These are phyloP conservation scores for Parnassius apollo DNA, from an alignment of 2,888 invertebrate genomes.

Conservation along the genomic window DNA sequence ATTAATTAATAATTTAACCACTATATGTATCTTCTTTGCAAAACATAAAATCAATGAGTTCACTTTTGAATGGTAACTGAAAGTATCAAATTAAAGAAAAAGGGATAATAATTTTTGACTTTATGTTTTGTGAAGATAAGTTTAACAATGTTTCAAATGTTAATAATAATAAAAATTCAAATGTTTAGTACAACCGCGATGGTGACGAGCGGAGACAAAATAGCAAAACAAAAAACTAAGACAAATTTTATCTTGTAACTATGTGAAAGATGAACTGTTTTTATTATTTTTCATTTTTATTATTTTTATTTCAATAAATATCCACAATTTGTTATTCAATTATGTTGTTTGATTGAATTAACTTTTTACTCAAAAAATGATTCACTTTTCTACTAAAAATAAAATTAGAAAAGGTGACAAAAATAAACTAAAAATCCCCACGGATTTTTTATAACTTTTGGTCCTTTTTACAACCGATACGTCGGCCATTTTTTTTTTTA, in stretches of 20 bases:
- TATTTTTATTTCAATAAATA: constrained; percentile 82
- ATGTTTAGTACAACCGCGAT: constrained; percentile 27
- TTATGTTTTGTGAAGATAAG: constrained; percentile 23
- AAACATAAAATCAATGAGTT: constrained; percentile 15
- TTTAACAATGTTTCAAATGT: constrained; percentile 19
- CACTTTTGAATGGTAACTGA: not conserved
- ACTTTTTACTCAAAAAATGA: not conserved
- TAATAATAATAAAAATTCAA: constrained; percentile 22
- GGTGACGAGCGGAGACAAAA: constrained; percentile 62
- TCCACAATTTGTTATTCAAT: constrained; percentile 79
- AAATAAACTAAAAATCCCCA: too few species aligned
- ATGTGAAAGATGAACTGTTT: constrained; percentile 80
- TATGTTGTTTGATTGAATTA: constrained; percentile 56
- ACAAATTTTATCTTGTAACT: constrained; percentile 79
- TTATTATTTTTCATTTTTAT: constrained; percentile 81
- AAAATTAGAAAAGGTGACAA: too few species aligned
- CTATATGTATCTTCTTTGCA: constrained; percentile 16
- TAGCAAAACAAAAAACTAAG: constrained; percentile 67
- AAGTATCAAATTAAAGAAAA: not conserved
- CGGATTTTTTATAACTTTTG: too few species aligned
- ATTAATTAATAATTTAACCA: constrained; percentile 19
- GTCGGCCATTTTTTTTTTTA: too few species aligned
- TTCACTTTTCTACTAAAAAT: too few species aligned
- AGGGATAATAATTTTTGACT: constrained; percentile 2
- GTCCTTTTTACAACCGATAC: too few species aligned